These are phyloP conservation scores for Dipus sagitta DNA, from an alignment of 2,797 vertebrate genomes.

Conservation along the genomic window DNA sequence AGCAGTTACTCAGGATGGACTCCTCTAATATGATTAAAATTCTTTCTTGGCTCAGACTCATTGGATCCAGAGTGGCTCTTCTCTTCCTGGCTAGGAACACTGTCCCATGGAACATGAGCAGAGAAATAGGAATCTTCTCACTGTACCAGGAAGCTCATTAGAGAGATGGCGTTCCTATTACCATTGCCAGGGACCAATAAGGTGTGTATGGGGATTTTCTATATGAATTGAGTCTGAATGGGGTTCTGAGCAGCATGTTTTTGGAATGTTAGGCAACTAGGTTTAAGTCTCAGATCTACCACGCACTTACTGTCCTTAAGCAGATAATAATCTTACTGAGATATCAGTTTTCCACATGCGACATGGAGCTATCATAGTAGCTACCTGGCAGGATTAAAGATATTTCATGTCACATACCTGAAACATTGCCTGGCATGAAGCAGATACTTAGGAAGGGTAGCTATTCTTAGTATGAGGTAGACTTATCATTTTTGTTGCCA, in stretches of 20 bases:
- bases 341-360: conserved; percentile 16
- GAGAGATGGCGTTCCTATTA: neutral
- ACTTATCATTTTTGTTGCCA: conserved; percentile 45
- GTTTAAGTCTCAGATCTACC: conserved; percentile 1
- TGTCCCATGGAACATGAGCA: neutral
- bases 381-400: neutral
- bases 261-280: neutral
- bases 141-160: conserved; percentile 45
- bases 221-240: neutral
- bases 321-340: conserved; percentile 13
- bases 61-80: neutral
- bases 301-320: conserved; percentile 18
- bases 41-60: conserved; percentile 28
- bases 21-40: conserved; percentile 58
- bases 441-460: conserved; percentile 20
- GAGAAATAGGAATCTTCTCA: conserved; percentile 31
- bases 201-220: conserved; percentile 23
- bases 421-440: conserved; percentile 10
- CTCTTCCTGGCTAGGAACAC: conserved; percentile 28
- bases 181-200: neutral
- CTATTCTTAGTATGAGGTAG: conserved; percentile 30
- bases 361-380: conserved; percentile 24
- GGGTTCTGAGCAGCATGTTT: neutral
- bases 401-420: conserved; percentile 36
- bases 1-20: conserved; percentile 57